Conservation (phyloP, 1,140 invertebrate genomes). For the Caenorhabditis inopinata region DNA sequence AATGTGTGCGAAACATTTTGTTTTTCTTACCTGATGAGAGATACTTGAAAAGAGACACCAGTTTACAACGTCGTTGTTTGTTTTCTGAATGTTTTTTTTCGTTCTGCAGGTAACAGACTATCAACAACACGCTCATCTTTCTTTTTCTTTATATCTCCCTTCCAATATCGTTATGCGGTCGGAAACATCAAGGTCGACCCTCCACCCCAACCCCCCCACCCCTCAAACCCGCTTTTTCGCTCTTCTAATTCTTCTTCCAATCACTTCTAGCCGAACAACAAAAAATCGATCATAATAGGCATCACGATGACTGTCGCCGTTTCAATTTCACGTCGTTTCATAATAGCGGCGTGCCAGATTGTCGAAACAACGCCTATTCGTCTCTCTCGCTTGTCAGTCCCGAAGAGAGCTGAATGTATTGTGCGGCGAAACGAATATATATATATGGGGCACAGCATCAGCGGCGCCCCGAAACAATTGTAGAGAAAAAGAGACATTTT, state of each 20-base stretch:
- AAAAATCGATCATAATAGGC: constrained; percentile 23
- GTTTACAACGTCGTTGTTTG: background rate
- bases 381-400: too few relatives aligned
- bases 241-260: too few relatives aligned
- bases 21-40: too few relatives aligned
- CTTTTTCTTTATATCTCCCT: background rate
- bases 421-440: constrained; percentile 12
- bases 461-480: background rate
- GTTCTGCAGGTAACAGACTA: background rate
- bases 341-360: constrained; percentile 27
- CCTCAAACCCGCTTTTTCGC: too few relatives aligned
- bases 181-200: constrained; percentile 23
- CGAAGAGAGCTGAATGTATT: constrained; percentile 25
- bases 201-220: background rate
- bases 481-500: background rate
- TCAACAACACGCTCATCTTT: constrained; percentile 8
- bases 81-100: background rate
- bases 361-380: background rate
- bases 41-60: too few relatives aligned
- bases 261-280: constrained; percentile 28
- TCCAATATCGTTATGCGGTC: constrained; percentile 21
- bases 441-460: background rate
- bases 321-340: background rate
- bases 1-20: too few relatives aligned
- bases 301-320: background rate